These are phyloP conservation scores for Natator depressus DNA, from an alignment of 2,113 vertebrate species.

Conservation along the genomic window DNA sequence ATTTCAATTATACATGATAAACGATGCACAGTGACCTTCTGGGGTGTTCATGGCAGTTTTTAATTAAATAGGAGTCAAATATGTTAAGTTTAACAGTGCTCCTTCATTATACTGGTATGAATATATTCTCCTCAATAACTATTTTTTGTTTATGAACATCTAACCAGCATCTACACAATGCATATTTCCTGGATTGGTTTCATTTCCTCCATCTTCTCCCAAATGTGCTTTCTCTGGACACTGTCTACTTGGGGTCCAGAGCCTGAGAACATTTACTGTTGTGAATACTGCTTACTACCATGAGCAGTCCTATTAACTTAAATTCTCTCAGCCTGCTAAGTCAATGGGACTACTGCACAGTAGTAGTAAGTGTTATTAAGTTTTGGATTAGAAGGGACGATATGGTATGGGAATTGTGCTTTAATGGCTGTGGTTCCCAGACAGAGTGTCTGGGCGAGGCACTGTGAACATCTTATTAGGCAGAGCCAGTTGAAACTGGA, in stretches of 20 bases:
- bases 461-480: background rate
- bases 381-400: background rate
- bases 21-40: background rate
- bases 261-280: background rate
- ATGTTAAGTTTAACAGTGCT: background rate
- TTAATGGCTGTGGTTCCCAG: background rate
- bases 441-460: background rate
- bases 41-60: background rate
- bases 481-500: background rate
- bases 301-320: background rate
- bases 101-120: background rate
- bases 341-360: background rate
- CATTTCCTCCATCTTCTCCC: background rate
- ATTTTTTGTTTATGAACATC: background rate
- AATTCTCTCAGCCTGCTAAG: background rate
- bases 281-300: background rate
- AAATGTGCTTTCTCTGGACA: background rate
- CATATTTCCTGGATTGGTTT: background rate
- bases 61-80: slow-evolving; percentile 6
- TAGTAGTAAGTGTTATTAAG: background rate
- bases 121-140: background rate
- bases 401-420: background rate
- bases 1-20: slow-evolving; percentile 11
- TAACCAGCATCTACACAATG: background rate
- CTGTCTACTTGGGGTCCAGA: background rate